Percentiles rank a stretch among this genome's conserved stretches.
Conservation (phyloP, 1,140 invertebrate species). For the Panagrolaimus sp. region DNA sequence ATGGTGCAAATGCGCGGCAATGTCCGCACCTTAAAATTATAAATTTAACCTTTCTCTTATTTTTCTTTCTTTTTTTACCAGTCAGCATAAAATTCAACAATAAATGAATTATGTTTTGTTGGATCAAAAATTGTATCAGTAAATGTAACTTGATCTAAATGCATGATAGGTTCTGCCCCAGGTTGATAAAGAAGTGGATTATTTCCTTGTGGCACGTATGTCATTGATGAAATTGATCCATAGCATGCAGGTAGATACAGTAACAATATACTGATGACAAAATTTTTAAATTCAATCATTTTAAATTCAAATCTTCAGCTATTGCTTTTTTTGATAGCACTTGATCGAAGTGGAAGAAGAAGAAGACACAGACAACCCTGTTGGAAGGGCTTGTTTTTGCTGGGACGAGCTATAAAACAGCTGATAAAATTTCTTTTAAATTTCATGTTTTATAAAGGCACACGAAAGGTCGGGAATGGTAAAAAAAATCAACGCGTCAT, state of each 20-base stretch:
- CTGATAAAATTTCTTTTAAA: too few relatives aligned
- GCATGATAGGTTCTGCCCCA: slow-evolving; percentile 57
- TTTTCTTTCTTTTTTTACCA: slow-evolving; percentile 38
- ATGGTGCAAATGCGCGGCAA: slow-evolving; percentile 58
- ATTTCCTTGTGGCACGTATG: slow-evolving; percentile 45
- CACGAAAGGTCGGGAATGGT: too few relatives aligned
- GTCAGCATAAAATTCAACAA: slow-evolving; percentile 59
- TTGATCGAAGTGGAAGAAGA: too few relatives aligned
- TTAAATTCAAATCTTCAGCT: too few relatives aligned
- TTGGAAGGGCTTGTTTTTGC: too few relatives aligned
- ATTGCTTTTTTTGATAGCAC: too few relatives aligned
- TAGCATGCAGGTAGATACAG: not conserved
- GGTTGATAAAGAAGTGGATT: slow-evolving; percentile 56
- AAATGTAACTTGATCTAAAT: slow-evolving; percentile 55
- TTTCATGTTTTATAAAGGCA: too few relatives aligned
- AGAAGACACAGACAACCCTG: too few relatives aligned
- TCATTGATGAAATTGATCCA: slow-evolving; percentile 44
- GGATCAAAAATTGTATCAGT: slow-evolving; percentile 54
- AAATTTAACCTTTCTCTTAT: slow-evolving; percentile 5
- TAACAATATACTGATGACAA: too few relatives aligned
- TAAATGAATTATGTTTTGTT: slow-evolving; percentile 44
- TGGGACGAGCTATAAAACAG: too few relatives aligned
- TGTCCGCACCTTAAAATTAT: slow-evolving; percentile 53
- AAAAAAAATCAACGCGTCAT: too few relatives aligned
- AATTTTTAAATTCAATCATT: too few relatives aligned